phyloP scores from a whole-genome alignment of 2,888 invertebrate species.

The Pammene fasciana region DNA sequence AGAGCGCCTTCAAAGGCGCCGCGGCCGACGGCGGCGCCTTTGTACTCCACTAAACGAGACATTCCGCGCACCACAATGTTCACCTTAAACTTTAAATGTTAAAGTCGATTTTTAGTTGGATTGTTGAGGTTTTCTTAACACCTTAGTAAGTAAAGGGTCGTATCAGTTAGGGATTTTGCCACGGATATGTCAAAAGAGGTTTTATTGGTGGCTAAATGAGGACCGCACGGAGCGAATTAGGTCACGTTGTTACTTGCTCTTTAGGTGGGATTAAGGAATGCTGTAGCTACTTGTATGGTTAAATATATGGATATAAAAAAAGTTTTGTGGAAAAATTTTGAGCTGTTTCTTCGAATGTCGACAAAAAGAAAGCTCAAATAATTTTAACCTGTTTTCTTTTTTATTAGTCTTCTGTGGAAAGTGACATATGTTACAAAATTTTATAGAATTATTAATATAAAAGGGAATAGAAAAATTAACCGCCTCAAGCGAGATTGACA shows the following conservation, averaged over 20 bases:
- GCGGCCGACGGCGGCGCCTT: slow-evolving; percentile 74
- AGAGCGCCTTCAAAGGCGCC: slow-evolving; percentile 76
- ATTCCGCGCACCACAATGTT: slow-evolving; percentile 42
- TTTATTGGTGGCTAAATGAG: slow-evolving; percentile 81
- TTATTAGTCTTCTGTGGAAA: too few species aligned
- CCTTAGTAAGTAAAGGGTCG: slow-evolving; percentile 78
- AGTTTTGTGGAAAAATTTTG: background rate
- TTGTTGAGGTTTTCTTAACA: slow-evolving; percentile 69
- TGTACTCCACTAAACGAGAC: slow-evolving; percentile 78
- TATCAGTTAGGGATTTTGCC: slow-evolving; percentile 83
- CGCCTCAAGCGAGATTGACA: too few species aligned
- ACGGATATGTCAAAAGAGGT: slow-evolving; percentile 83
- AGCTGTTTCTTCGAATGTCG: too few species aligned
- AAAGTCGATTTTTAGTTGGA: slow-evolving; percentile 49
- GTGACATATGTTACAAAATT: too few species aligned
- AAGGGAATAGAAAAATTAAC: too few species aligned
- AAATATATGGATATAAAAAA: background rate
- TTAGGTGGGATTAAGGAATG: slow-evolving; percentile 54
- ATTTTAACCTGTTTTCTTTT: too few species aligned
- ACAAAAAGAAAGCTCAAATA: too few species aligned
- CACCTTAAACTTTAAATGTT: slow-evolving; percentile 4
- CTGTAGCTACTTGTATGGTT: slow-evolving; percentile 3
- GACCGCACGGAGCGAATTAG: slow-evolving; percentile 78
- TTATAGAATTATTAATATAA: too few species aligned
- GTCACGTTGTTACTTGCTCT: slow-evolving; percentile 57